A percentile compares a stretch with the other conserved stretches of the same genome.
phyloP scores from a whole-genome alignment of 2,888 invertebrate species.

The Tipula helvola region DNA sequence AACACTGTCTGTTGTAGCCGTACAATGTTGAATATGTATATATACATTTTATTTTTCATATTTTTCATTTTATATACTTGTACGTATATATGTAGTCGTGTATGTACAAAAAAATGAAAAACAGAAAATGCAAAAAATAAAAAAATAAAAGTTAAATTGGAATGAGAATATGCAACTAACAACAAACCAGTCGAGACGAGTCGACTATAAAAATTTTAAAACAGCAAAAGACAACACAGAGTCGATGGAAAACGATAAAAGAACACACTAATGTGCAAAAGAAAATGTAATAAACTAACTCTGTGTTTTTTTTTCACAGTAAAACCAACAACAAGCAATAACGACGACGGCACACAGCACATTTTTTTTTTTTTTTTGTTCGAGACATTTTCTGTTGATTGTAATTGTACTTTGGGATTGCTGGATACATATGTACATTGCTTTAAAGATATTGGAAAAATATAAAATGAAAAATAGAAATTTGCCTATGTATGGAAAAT shows the following conservation, averaged over 20 bases:
- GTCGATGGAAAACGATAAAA: slow-evolving; percentile 5
- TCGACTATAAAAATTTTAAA: slow-evolving; percentile 6
- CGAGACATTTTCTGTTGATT: background rate
- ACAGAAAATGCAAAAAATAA: background rate
- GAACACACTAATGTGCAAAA: background rate
- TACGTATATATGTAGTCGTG: background rate
- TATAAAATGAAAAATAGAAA: background rate
- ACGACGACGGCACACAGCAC: background rate
- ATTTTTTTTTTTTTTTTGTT: background rate
- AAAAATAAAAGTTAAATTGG: background rate
- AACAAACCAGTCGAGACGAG: slow-evolving; percentile 9
- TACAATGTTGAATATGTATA: background rate
- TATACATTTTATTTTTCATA: background rate
- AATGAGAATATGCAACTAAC: slow-evolving; percentile 9
- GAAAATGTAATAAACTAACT: slow-evolving; percentile 4
- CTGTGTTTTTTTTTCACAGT: background rate
- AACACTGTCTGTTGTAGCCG: background rate
- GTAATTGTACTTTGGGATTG: background rate
- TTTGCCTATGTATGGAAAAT: background rate
- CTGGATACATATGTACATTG: background rate
- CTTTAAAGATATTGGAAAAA: background rate
- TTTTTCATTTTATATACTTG: background rate
- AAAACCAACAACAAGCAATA: background rate
- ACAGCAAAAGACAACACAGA: background rate
- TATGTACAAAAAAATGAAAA: background rate